Conservation (phyloP, 2,113 vertebrate genomes). For the Indri indri region DNA sequence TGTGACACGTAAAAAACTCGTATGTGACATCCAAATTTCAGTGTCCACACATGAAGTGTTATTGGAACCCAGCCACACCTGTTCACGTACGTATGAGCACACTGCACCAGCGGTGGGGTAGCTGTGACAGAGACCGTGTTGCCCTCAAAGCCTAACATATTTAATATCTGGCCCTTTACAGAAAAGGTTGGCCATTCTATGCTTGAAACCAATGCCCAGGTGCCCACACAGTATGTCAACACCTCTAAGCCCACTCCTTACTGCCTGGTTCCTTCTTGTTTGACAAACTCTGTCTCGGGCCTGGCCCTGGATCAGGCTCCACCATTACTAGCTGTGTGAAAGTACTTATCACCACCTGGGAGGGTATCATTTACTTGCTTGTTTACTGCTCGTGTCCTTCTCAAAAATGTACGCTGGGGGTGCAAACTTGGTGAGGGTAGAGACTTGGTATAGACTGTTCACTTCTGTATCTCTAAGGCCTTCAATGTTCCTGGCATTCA, state of each 20-base stretch:
- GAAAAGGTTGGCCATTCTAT: background rate
- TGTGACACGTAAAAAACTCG: background rate
- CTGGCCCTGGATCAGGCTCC: background rate
- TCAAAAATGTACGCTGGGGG: background rate
- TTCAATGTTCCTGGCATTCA: background rate
- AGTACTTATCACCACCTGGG: background rate
- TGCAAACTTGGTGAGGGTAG: background rate
- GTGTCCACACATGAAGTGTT: background rate
- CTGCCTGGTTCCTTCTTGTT: background rate
- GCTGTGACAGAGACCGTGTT: background rate
- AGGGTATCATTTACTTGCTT: background rate
- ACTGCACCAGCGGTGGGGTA: background rate
- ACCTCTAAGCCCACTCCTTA: background rate
- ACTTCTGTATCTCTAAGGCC: background rate
- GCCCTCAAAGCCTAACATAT: background rate
- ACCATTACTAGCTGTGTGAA: background rate
- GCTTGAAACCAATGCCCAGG: background rate
- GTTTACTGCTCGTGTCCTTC: background rate
- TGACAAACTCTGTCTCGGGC: background rate
- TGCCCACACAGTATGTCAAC: background rate
- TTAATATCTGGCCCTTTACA: background rate
- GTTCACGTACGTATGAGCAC: rapidly evolving
- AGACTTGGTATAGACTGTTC: background rate
- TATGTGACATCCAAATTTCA: background rate
- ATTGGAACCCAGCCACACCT: background rate